phyloP scores from a whole-genome alignment of 2,113 vertebrate species.

The Tinamus guttatus region DNA sequence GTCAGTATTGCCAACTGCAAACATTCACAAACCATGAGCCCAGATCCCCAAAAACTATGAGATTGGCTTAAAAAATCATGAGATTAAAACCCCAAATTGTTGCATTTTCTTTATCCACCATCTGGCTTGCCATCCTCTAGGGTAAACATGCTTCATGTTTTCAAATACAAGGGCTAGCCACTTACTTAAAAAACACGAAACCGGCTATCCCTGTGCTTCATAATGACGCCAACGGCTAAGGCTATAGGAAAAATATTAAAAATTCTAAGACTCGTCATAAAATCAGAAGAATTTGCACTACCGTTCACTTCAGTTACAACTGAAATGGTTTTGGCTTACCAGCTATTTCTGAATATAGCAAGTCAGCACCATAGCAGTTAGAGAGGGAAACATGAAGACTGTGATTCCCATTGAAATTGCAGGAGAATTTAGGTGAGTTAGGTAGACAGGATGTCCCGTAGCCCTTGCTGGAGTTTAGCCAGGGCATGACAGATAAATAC shows the following conservation, averaged over 20 bases:
- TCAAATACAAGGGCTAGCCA: constrained; percentile 46
- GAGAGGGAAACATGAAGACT: background rate
- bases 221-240: background rate
- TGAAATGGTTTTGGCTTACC: background rate
- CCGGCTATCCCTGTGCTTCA: constrained; percentile 29
- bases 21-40: constrained; percentile 12
- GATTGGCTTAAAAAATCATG: constrained; percentile 61
- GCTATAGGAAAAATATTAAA: background rate
- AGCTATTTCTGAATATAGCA: background rate
- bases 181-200: constrained; percentile 53
- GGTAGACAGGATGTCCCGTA: background rate
- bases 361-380: background rate
- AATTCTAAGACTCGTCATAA: background rate
- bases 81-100: constrained; percentile 70
- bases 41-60: constrained; percentile 63
- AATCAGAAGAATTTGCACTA: constrained; percentile 19
- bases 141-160: constrained; percentile 54
- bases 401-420: background rate
- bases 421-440: background rate
- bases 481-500: constrained; percentile 21
- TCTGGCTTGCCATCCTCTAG: constrained; percentile 63
- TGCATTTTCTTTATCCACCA: constrained; percentile 69
- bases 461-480: constrained; percentile 39
- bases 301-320: background rate
- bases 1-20: constrained; percentile 43